Base-by-base conservation (phyloP, 1,140 invertebrate genomes). In the Holotrichia oblita region DNA sequence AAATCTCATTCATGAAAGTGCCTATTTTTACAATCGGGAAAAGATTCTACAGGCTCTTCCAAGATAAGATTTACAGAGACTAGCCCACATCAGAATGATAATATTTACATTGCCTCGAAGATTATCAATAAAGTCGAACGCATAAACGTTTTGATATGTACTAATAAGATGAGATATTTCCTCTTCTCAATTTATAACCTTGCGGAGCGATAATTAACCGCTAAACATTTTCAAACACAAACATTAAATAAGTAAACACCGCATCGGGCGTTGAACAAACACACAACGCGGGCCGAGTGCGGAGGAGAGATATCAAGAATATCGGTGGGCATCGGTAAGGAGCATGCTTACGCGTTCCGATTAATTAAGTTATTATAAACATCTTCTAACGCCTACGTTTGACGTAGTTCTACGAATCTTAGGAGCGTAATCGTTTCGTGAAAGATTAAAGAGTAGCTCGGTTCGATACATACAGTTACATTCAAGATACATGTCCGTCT, bases 361-460 rank as follows among this genome's bases (percentile, higher is more conserved):
- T 55, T 55, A 55, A 55, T 55, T 55, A 17, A 55, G 48, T 55
- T 55, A 55, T 55, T 55, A 55, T 55, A 55, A 55, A 55, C 48
- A 55, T 17, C 48, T 55, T 55, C 48, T 55, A 55, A 55, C 48
- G 48, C 48, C 48, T 17, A 55, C 48, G n/a, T 17, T 17, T 17
- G 48, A 14, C 48, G 48, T 55, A 14, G 48, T 55, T 55, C 48
- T 14, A 17, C n/a, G 48, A 55, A 55, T 55, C 14, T 17, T 6
- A 6, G 48, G 48, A 55, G 48, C 48, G 48, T 17, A 17, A 72
- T 72, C 64, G 64, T 12, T 22, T 12, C 14, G 22, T 12, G 22
- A 72, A 27, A 27, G 64, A 14, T 24, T 72, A 40, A 22, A 72
- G 34, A 27, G 64, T 34, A 34, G 1, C 4, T 34, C 27, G 27